phyloP scores from a whole-genome alignment of 2,888 invertebrate species.

The Petrolisthes manimaculis region DNA sequence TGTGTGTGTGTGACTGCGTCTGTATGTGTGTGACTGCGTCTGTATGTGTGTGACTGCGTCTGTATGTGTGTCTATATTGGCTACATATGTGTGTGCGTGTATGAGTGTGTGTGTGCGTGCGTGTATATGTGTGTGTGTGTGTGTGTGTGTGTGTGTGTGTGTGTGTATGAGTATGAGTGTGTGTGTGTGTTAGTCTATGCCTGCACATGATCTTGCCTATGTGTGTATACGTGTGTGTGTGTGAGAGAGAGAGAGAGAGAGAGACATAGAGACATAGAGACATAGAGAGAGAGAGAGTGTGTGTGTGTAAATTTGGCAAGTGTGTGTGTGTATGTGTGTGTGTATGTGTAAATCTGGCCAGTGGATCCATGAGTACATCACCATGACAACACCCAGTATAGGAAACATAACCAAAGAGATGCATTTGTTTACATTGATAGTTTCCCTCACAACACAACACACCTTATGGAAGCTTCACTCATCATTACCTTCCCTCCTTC shows the following conservation, averaged over 20 bases:
- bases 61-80: not conserved
- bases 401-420: too few species aligned
- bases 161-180: not conserved
- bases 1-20: not conserved
- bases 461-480: not conserved
- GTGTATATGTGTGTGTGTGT: not conserved
- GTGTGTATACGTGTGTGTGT: not conserved
- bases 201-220: not conserved
- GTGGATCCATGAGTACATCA: too few species aligned
- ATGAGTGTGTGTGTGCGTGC: not conserved
- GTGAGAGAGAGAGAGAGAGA: not conserved
- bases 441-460: not conserved
- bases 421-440: too few species aligned
- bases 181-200: not conserved
- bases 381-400: too few species aligned
- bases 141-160: not conserved
- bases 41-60: not conserved
- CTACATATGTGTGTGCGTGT: too few species aligned
- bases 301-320: not conserved
- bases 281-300: not conserved
- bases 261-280: not conserved
- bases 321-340: conserved; percentile 13
- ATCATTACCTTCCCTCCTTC: not conserved
- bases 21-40: not conserved
- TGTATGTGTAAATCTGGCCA: not conserved